Evolutionary conservation across 1,140 invertebrate species (phyloP).

Genomic region (Leptinotarsa texana): DNA sequence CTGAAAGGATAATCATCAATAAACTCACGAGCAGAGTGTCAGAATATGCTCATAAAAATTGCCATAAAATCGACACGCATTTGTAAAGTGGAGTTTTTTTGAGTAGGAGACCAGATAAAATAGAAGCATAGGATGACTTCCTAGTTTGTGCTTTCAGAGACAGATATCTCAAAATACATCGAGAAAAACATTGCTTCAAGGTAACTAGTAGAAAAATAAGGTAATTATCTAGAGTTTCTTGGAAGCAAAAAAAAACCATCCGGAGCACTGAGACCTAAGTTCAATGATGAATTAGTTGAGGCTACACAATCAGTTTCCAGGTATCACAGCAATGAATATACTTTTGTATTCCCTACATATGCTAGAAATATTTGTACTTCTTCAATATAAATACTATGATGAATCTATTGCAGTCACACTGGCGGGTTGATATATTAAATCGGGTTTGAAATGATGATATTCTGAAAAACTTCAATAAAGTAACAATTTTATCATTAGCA

Average conservation of each 20-base stretch:
- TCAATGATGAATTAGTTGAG: conserved; percentile 31
- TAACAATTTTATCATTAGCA: conserved; percentile 50
- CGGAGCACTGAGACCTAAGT: conserved; percentile 32
- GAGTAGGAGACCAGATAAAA: conserved; percentile 39
- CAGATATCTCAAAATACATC: conserved; percentile 33
- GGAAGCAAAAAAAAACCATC: conserved; percentile 31
- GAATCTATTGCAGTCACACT: conserved; percentile 38
- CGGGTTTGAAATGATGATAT: conserved; percentile 44
- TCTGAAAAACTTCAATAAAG: conserved; percentile 49
- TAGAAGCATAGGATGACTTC: conserved; percentile 39
- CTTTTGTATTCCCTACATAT: conserved; percentile 35
- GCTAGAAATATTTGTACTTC: conserved; percentile 40
- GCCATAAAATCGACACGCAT: conserved; percentile 21
- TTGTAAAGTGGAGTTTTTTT: conserved; percentile 38
- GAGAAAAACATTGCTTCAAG: conserved; percentile 36
- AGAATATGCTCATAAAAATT: conserved; percentile 16
- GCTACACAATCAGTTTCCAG: conserved; percentile 32
- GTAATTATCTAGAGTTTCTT: conserved; percentile 36
- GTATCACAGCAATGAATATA: conserved; percentile 32
- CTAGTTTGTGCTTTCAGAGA: conserved; percentile 36
- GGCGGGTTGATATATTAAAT: conserved; percentile 39
- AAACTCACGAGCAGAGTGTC: not conserved
- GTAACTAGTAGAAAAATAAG: conserved; percentile 39
- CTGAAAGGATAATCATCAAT: not conserved
- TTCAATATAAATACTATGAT: conserved; percentile 40